Base-by-base conservation (phyloP, 2,797 vertebrate genomes). In the Melanotaenia pygmaea region DNA sequence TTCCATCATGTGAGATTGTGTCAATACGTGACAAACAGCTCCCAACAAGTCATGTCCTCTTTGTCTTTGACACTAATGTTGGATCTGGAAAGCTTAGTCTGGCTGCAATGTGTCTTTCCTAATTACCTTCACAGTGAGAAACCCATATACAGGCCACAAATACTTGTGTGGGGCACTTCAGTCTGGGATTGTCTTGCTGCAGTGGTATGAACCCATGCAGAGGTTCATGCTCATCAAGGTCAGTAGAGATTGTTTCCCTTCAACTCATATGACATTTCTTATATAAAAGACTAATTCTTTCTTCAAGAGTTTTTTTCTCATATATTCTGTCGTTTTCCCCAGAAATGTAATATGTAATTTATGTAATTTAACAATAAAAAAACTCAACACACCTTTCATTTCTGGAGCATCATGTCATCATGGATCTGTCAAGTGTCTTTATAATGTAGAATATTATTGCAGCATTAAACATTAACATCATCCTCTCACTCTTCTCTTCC, bases 121-220 rank as follows among this genome's bases (percentile, higher is more conserved):
- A 40, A 4, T 69, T 7, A 50, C 0, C 14, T 64, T 61, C 76
- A 1, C 45, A 99, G 98, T 99, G 91, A 95, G 97, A 85, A 99
- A 99, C 81, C 98, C 97, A 0, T 99, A 99, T 72, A 99, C 98
- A 0, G 98, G 98, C 60, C 96, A 98, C 70, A 99, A 99, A 89
- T 99, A 99, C 86, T 93, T 99, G 81, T 99, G 98, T 65, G 98
- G 98, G 47, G 98, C 98, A 0, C 86, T 99, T 87, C 97, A 97
- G 94, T 97, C 97, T 74, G 97, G 98, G 78, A 99, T 99, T 58
- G 97, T 99, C 67, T 93, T 99, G 32, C 91, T 99, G 69, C 98
- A 99, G 95, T 99, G 98, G 98, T 99, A 99, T 91, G 98, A 99
- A 86, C 98, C 98, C 62, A 98, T 99, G 98, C 97, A 99, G 94